Conservation (phyloP, 2,888 invertebrate genomes). For the Phrixothrix hirtus region DNA sequence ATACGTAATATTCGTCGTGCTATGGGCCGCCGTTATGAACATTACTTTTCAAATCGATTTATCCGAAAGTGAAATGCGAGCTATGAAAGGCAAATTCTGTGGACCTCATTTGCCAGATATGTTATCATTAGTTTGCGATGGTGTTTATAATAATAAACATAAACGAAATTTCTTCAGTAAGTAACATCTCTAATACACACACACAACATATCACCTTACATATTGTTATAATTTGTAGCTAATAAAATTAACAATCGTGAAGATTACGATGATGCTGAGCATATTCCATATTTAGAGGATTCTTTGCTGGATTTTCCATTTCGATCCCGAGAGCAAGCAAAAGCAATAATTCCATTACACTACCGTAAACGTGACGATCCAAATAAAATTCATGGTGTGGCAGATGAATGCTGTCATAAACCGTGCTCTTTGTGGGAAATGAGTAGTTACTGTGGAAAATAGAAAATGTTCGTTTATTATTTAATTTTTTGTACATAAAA, state of each 20-base stretch:
- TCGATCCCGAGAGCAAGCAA: conserved; percentile 12
- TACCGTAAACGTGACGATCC: conserved; percentile 13
- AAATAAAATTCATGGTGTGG: conserved; percentile 2
- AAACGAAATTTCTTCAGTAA: conserved; percentile 16
- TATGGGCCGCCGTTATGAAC: conserved; percentile 11
- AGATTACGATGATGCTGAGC: conserved; percentile 16
- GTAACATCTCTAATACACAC: no score
- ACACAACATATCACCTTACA: no score
- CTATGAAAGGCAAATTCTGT: conserved; percentile 17
- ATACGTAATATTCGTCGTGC: conserved; percentile 6
- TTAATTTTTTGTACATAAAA: no score
- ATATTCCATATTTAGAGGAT: conserved; percentile 11
- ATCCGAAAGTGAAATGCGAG: conserved; percentile 16
- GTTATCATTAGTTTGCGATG: conserved; percentile 19
- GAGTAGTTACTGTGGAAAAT: conserved; percentile 1
- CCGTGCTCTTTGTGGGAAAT: conserved; percentile 4
- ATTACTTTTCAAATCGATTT: conserved; percentile 9
- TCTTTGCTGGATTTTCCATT: conserved; percentile 11
- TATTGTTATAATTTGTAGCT: conserved; percentile 15
- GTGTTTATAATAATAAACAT: conserved; percentile 19
- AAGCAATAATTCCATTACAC: conserved; percentile 14
- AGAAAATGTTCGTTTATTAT: no score
- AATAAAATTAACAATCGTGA: conserved; percentile 15
- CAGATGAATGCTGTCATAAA: conserved; percentile 6
- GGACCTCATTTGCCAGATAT: conserved; percentile 17